Percentiles rank a stretch among this genome's conserved stretches.
These are phyloP conservation scores for Notarius lentiginosus DNA, from an alignment of 2,113 vertebrate species.

Conservation along the genomic window DNA sequence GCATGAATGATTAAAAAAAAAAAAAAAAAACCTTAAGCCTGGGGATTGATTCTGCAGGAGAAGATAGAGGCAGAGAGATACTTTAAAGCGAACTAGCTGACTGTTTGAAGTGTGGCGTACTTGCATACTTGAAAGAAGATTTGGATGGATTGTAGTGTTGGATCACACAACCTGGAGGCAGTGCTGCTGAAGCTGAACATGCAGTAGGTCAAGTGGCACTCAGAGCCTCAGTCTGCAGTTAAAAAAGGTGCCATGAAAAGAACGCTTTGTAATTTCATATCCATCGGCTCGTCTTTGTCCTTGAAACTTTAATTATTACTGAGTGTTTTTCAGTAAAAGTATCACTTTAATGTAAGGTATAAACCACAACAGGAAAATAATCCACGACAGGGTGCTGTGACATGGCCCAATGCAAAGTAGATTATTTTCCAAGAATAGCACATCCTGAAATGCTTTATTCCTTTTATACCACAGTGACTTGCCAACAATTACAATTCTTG, in stretches of 20 bases:
- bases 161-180: background rate
- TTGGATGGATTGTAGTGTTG: background rate
- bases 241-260: background rate
- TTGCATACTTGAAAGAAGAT: background rate
- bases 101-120: slow-evolving; percentile 14
- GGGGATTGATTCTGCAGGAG: background rate
- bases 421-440: background rate
- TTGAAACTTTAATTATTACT: background rate
- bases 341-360: background rate
- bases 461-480: background rate
- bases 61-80: slow-evolving; percentile 7
- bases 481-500: too few relatives aligned
- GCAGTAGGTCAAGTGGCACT: background rate
- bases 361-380: background rate
- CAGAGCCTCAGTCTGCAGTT: background rate
- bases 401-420: background rate
- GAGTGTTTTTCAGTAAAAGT: background rate
- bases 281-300: background rate
- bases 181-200: background rate
- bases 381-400: background rate
- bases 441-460: too few relatives aligned
- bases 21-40: slow-evolving; percentile 14
- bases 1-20: slow-evolving; percentile 2
- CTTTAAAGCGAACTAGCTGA: slow-evolving; percentile 1
- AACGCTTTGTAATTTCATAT: background rate